Evolutionary conservation across 2,113 vertebrate genomes (phyloP).

Genomic region (Mus pahari): DNA sequence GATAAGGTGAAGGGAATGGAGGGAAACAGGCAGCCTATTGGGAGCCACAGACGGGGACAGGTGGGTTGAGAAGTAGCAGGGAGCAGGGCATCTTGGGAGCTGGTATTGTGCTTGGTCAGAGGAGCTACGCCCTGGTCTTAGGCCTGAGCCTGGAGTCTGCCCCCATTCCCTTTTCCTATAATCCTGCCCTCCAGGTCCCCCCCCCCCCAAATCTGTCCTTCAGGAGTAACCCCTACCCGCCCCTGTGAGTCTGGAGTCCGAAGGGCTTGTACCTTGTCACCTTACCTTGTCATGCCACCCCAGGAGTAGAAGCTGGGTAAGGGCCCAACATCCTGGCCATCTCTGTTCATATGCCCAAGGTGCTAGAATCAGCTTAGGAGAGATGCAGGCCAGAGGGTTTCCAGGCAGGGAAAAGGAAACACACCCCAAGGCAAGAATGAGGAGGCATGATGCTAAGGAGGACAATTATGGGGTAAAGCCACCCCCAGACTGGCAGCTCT

Average conservation of each 20-base stretch:
- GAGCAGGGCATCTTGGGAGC: constrained; percentile 55
- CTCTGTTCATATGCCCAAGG: constrained; percentile 75
- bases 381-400: constrained; percentile 63
- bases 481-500: constrained; percentile 53
- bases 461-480: constrained; percentile 46
- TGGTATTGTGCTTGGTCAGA: constrained; percentile 51
- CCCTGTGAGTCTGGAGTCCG: not conserved
- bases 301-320: constrained; percentile 67
- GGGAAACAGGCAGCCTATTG: constrained; percentile 22
- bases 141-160: constrained; percentile 63
- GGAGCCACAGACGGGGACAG: constrained; percentile 9
- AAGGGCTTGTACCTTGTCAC: constrained; percentile 68
- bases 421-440: constrained; percentile 41
- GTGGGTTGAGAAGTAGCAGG: constrained; percentile 11
- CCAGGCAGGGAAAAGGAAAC: not conserved
- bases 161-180: constrained; percentile 56
- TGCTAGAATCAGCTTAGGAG: constrained; percentile 78
- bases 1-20: constrained; percentile 43
- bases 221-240: not conserved
- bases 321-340: constrained; percentile 56
- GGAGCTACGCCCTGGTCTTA: constrained; percentile 51
- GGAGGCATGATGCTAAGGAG: constrained; percentile 20
- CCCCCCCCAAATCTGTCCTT: not conserved
- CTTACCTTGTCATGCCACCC: constrained; percentile 56
- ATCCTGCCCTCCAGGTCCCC: not conserved